A percentile compares a stretch with the other conserved stretches of the same genome.
phyloP scores from a whole-genome alignment of 2,113 vertebrate species.

The Galeopterus variegatus region DNA sequence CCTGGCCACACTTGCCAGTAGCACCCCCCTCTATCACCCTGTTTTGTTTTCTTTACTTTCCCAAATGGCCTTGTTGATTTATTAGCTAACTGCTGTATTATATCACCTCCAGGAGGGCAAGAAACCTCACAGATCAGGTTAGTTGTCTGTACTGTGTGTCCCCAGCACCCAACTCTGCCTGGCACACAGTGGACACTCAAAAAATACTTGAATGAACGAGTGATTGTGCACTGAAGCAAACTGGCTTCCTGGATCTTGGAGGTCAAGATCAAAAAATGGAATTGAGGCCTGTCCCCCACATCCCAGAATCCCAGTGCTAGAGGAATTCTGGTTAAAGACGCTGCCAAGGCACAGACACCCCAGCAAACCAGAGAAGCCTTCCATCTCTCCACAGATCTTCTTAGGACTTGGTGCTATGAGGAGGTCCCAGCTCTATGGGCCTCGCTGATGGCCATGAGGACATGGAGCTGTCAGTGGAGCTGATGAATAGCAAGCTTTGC shows the following conservation, averaged over 20 bases:
- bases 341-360: too few species aligned
- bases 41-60: neutral
- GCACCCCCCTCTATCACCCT: too few species aligned
- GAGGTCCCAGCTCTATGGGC: accelerated
- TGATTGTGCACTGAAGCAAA: neutral
- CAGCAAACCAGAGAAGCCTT: neutral
- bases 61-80: too few species aligned
- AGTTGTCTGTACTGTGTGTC: accelerated
- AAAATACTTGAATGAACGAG: neutral
- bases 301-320: neutral
- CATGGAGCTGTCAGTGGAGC: neutral
- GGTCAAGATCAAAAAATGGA: too few species aligned
- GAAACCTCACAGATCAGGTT: accelerated
- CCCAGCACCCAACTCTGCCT: neutral
- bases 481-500: constrained; percentile 59
- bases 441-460: neutral
- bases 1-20: neutral
- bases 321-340: neutral
- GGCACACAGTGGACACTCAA: neutral
- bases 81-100: neutral
- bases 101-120: too few species aligned
- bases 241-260: neutral
- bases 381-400: neutral
- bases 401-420: neutral
- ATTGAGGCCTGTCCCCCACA: neutral